Conservation (phyloP, 2,113 vertebrate species). For the Neolamprologus kungweensis region DNA sequence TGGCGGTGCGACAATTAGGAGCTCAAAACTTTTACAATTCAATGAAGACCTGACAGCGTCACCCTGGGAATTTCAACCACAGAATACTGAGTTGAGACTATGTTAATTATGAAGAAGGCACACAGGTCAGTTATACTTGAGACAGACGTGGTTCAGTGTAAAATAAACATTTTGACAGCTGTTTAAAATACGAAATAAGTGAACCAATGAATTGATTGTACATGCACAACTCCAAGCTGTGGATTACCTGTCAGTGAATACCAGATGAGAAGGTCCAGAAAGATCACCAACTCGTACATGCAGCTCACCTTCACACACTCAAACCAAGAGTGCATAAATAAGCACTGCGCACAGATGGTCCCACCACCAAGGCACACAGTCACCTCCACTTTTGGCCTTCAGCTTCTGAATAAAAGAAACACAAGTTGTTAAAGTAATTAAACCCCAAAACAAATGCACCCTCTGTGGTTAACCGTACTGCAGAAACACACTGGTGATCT, state of each 20-base stretch:
- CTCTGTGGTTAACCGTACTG: too few species aligned
- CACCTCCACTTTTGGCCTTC: background rate
- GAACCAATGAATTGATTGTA: background rate
- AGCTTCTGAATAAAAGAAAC: background rate
- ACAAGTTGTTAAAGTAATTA: too few species aligned
- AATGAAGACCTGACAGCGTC: background rate
- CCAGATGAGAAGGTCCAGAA: background rate
- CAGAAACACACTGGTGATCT: too few species aligned
- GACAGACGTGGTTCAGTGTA: background rate
- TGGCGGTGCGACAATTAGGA: background rate
- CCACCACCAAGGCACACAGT: background rate
- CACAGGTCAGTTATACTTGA: background rate
- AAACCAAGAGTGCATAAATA: background rate
- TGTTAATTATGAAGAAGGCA: background rate
- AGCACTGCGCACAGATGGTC: background rate
- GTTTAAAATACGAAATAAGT: background rate
- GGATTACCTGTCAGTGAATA: background rate
- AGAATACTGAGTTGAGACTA: background rate
- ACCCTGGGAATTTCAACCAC: background rate
- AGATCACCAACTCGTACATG: accelerated
- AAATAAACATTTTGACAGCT: background rate
- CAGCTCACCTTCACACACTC: background rate
- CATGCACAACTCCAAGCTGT: accelerated
- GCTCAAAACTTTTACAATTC: background rate
- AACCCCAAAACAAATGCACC: too few species aligned